Base-by-base conservation (phyloP, 2,797 vertebrate genomes). In the Enteromius viviparus region DNA sequence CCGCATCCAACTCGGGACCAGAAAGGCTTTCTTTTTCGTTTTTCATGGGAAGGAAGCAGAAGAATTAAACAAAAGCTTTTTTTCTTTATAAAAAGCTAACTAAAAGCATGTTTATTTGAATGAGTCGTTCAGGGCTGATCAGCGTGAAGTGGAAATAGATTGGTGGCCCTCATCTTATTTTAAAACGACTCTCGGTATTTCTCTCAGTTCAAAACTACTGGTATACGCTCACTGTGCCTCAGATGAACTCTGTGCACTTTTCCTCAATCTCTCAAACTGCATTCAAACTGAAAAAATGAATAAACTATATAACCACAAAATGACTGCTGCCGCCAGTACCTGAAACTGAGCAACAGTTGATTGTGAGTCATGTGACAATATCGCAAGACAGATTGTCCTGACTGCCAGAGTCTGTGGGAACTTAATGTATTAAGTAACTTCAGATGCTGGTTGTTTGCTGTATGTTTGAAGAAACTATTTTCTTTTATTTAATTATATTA, bases 101-200 rank as follows among this genome's bases (percentile, higher is more conserved):
- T 64, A 89, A 89, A 88, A 83, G 72, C 72, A 45, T 58, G 71
- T 76, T 58, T 78, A 82, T 83, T 86, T 87, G 49, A 78, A 76
- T 88, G 84, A 91, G 89, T 88, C 87, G 85, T 90, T 88, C 89
- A 87, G 78, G 86, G 87, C 87, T 89, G 86, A 90, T 82, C 80
- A 85, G 85, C 65, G 37, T 49, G 71, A 47, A 42, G 64, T 64
- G 71, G 71, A 72, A 58, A 80, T 45, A 66, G 79, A 84, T 71
- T 60, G 40, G 47, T 34, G 72, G 32, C 37, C 68, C 68, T 37
- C 72, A 85, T 91, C 89, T 85, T 66, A 80, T 91, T 92, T 87
- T 85, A 89, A 89, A n/a, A n/a, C n/a, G n/a, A n/a, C n/a, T n/a
- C n/a, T n/a, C 89, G 88, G 84, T 90, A 87, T 88, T 89, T 85